A percentile compares a stretch with the other conserved stretches of the same genome.
phyloP scores from a whole-genome alignment of 2,113 vertebrate species.

The Columba livia region DNA sequence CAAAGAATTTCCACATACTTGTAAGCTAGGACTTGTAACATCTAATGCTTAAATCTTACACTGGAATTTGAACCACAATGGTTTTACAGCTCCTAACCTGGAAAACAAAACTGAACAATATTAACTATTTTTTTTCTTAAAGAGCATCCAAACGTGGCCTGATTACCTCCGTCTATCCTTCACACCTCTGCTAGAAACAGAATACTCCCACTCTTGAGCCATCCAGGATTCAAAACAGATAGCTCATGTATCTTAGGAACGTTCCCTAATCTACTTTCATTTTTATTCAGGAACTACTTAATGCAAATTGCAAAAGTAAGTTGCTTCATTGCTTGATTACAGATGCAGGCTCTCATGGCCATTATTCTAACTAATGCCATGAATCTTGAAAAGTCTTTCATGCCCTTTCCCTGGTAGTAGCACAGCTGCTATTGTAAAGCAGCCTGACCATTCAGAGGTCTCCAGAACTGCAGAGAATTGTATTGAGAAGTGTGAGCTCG shows the following conservation, averaged over 20 bases:
- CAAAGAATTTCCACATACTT: not conserved
- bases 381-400: not conserved
- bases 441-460: not conserved
- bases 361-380: not conserved
- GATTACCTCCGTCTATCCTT: not conserved
- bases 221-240: not conserved
- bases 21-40: not conserved
- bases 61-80: not conserved
- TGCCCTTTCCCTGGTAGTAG: not conserved
- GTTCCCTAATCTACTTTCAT: not conserved
- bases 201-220: not conserved
- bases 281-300: slow-evolving; percentile 1
- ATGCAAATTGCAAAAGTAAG: not conserved
- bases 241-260: not conserved
- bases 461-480: not conserved
- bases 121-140: not conserved
- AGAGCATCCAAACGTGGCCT: not conserved
- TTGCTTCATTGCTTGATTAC: not conserved
- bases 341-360: not conserved
- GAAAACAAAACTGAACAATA: not conserved
- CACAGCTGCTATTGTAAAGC: not conserved
- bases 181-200: not conserved
- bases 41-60: not conserved
- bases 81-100: not conserved
- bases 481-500: not conserved